Percentiles rank a stretch among this genome's conserved stretches.
These are phyloP conservation scores for Fulica atra DNA, from an alignment of 2,113 vertebrate species.

Conservation along the genomic window DNA sequence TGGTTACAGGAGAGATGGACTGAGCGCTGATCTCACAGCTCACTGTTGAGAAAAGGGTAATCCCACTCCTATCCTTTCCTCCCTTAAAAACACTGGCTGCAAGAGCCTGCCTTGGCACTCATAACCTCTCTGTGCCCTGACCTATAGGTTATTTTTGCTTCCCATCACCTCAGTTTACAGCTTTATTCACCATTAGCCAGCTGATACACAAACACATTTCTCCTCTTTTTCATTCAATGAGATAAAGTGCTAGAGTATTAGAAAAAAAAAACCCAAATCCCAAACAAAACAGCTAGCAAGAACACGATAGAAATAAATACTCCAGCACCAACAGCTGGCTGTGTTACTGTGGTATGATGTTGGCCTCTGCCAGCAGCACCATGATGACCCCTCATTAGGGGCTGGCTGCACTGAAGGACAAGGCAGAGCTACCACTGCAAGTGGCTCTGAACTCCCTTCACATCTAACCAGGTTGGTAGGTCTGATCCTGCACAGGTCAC, in stretches of 20 bases:
- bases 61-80: background rate
- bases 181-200: background rate
- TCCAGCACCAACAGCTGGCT: background rate
- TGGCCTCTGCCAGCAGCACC: background rate
- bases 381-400: background rate
- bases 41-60: background rate
- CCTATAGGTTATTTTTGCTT: background rate
- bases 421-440: background rate
- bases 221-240: background rate
- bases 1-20: background rate
- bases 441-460: background rate
- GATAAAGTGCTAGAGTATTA: background rate
- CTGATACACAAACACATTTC: background rate
- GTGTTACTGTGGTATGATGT: background rate
- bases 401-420: background rate
- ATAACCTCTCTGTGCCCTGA: background rate
- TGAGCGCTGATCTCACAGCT: background rate
- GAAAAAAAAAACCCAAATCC: background rate
- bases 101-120: background rate
- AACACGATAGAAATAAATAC: background rate
- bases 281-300: background rate
- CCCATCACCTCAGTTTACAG: background rate
- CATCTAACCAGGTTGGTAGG: background rate
- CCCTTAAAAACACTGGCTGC: background rate
- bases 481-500: background rate